Percentiles rank a stretch among this genome's conserved stretches.
phyloP scores from a whole-genome alignment of 2,113 vertebrate genomes.

The sheep (Ovis aries) region DNA sequence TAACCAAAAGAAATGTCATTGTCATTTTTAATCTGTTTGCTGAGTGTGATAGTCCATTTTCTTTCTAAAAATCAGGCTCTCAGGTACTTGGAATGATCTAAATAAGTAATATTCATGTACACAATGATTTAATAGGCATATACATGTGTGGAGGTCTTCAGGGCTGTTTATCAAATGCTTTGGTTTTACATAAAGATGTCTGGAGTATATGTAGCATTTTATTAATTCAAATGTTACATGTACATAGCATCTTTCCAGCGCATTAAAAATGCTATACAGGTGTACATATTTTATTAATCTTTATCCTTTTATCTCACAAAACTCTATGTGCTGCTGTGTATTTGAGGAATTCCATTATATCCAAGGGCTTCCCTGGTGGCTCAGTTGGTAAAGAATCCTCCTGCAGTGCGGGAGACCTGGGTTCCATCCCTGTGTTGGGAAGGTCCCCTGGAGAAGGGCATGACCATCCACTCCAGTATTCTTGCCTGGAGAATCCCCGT shows the following conservation, averaged over 20 bases:
- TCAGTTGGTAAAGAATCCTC: neutral
- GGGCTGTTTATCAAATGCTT: neutral
- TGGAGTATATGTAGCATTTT: neutral
- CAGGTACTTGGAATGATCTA: neutral
- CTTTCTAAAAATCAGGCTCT: neutral
- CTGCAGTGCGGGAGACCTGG: neutral
- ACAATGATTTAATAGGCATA: neutral
- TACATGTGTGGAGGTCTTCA: neutral
- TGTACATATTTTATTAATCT: neutral
- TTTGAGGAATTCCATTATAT: neutral
- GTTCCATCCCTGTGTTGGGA: neutral
- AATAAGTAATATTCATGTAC: neutral
- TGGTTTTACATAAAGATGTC: neutral
- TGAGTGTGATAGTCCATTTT: neutral
- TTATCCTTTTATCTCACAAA: conserved; percentile 4
- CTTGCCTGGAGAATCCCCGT: neutral
- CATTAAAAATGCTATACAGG: neutral
- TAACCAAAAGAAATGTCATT: neutral
- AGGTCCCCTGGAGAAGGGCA: neutral
- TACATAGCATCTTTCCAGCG: neutral
- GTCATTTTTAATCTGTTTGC: neutral
- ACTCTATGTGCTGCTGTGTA: neutral
- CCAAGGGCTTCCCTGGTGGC: neutral
- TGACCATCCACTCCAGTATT: neutral
- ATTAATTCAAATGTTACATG: neutral